Conservation (phyloP, 1,140 invertebrate species). For the Micrasema longulum region DNA sequence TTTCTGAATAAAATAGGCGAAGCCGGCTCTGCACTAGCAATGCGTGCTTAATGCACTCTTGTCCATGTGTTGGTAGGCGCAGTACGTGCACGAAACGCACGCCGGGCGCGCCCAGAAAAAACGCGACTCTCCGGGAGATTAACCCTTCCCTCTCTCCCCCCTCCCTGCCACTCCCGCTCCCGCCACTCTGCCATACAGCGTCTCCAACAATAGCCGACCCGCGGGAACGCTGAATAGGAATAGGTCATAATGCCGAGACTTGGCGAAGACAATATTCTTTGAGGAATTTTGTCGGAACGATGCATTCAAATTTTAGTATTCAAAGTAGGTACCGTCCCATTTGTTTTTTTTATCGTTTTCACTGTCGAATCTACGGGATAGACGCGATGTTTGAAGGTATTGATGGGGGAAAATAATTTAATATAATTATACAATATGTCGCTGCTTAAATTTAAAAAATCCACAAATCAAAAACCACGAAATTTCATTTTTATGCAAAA, state of each 20-base stretch:
- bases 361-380: no score
- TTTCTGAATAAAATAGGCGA: no score
- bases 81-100: conserved; percentile 21
- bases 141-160: conserved; percentile 16
- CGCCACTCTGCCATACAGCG: not conserved
- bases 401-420: no score
- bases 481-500: no score
- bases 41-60: conserved; percentile 23
- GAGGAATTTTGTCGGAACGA: not conserved
- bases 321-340: not conserved
- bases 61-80: conserved; percentile 4
- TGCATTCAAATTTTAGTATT: no score
- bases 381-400: no score
- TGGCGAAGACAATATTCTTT: not conserved
- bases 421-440: no score
- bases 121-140: conserved; percentile 36
- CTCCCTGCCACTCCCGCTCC: not conserved
- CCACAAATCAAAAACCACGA: no score
- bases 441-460: no score
- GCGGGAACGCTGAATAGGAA: not conserved
- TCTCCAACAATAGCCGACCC: not conserved
- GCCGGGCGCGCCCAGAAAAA: conserved; percentile 20
- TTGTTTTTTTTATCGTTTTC: not conserved
- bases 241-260: not conserved
- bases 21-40: conserved; percentile 2